Percentiles rank a stretch among this genome's conserved stretches.
These are phyloP conservation scores for Myripristis jacobus DNA, from an alignment of 2,797 vertebrate species.

Conservation along the genomic window DNA sequence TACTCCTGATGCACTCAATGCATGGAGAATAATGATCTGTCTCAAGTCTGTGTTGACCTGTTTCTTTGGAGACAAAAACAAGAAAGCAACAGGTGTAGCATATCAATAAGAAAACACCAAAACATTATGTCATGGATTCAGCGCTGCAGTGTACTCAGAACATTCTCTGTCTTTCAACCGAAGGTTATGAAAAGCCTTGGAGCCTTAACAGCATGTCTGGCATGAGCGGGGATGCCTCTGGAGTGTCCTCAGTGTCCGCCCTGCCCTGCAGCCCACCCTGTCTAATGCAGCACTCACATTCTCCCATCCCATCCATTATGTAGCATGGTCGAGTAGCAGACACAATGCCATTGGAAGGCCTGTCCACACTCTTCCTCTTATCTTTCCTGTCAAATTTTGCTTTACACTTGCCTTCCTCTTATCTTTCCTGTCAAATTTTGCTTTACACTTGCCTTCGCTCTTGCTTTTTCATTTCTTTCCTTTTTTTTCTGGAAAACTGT, in stretches of 20 bases:
- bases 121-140: conserved; percentile 85
- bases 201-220: conserved; percentile 93
- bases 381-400: conserved; percentile 67
- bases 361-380: conserved; percentile 76
- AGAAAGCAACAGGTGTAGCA: conserved; percentile 84
- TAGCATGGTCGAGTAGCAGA: conserved; percentile 92
- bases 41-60: conserved; percentile 82
- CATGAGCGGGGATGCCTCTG: conserved; percentile 88
- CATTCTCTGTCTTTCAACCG: conserved; percentile 91
- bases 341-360: conserved; percentile 88
- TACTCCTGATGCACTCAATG: conserved; percentile 79
- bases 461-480: conserved; percentile 62
- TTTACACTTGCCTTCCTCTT: conserved; percentile 74
- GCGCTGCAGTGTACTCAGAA: conserved; percentile 89
- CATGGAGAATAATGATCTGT: conserved; percentile 89
- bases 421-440: conserved; percentile 68
- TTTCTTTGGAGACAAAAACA: conserved; percentile 83
- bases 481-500: conserved; percentile 72
- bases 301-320: conserved; percentile 93
- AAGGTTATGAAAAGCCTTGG: conserved; percentile 94
- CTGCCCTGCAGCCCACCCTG: conserved; percentile 91
- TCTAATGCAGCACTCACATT: conserved; percentile 91
- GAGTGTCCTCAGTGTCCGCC: conserved; percentile 90
- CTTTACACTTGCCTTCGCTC: conserved; percentile 72
- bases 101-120: conserved; percentile 71